Evolutionary conservation across 2,888 invertebrate species (phyloP), one percentile per base, ranked within the genome.

Genomic region (Lagria hirta): DNA sequence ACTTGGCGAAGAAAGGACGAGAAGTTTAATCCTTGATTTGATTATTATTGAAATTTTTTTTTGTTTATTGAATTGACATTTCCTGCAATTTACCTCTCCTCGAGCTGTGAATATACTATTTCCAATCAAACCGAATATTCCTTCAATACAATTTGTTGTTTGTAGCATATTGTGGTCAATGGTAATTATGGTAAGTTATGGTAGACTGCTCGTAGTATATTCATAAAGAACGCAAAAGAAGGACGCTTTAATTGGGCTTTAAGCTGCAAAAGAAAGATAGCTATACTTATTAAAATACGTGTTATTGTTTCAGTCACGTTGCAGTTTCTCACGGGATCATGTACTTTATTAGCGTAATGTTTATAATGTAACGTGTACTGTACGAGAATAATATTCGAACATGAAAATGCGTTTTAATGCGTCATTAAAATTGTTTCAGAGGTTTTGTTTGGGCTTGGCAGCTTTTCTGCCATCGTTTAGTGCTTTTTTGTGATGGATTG

Each of bases 291-390:
- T 70, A 69, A 70, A 71, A 70, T 70, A 69, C 71, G 67, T 68
- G 69, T 70, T 69, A 71, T 69, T 69, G 70, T 70, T 69, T 67
- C 60, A 68, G 71, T 71, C 71, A 71, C 71, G 71, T 71, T 70
- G 68, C 61, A 58, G 67, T 70, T 71, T 71, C 71, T 71, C 71
- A 71, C 71, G 71, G 71, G 65, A 68, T 62, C 57, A 63, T 58
- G 60, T 63, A 61, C 61, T 65, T 63, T 65, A 63, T 62, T 61
- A 62, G 57, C 49, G 54, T 60, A 62, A 62, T 60, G 58, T 57
- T n/a, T 43, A 44, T 40, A 40, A 45, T 55, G 57, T 60, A 50
- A 56, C 53, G 44, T 52, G 53, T 54, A 48, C 43, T 48, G 41
- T 41, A 11, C 29, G 24, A 30, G 35, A 49, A 51, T n/a, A n/a